These are phyloP conservation scores for Naso thynnoides DNA, from an alignment of 2,797 vertebrate species.

Conservation along the genomic window DNA sequence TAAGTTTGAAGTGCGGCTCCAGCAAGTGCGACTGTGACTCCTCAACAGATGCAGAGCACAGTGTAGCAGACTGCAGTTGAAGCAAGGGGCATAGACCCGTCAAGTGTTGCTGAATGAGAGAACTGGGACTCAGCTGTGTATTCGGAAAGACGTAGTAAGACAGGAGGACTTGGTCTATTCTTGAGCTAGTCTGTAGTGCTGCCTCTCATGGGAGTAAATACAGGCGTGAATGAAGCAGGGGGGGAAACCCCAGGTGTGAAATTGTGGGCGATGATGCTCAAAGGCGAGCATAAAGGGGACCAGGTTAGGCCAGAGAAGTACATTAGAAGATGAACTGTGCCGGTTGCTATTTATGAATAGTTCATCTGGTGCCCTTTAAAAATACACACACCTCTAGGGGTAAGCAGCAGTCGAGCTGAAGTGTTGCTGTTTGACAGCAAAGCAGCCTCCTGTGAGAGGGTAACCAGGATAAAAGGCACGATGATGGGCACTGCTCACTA, in stretches of 20 bases:
- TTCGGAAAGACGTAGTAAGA: conserved; percentile 57
- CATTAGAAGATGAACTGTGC: conserved; percentile 75
- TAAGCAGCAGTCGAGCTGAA: conserved; percentile 75
- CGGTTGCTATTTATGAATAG: conserved; percentile 88
- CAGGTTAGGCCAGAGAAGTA: conserved; percentile 58
- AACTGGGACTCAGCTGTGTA: conserved; percentile 49
- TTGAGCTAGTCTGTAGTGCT: conserved; percentile 50
- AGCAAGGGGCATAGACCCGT: conserved; percentile 48
- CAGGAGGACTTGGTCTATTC: conserved; percentile 52
- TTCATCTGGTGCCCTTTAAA: conserved; percentile 89
- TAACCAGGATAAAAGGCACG: conserved; percentile 87
- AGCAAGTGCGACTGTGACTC: conserved; percentile 50
- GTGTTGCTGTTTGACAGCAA: conserved; percentile 84
- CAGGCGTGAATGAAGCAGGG: conserved; percentile 38
- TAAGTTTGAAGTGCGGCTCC: conserved; percentile 64
- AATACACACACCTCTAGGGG: conserved; percentile 81
- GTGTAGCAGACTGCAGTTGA: conserved; percentile 48
- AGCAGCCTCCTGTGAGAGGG: conserved; percentile 83
- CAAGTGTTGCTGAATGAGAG: conserved; percentile 39
- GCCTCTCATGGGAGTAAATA: conserved; percentile 61
- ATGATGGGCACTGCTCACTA: conserved; percentile 83
- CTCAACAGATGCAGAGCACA: conserved; percentile 62
- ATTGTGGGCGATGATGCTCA: conserved; percentile 62
- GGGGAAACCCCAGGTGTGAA: conserved; percentile 48
- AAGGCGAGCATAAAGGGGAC: conserved; percentile 39